These are phyloP conservation scores for Sparus aurata DNA, from an alignment of 2,797 vertebrate genomes.

Conservation along the genomic window DNA sequence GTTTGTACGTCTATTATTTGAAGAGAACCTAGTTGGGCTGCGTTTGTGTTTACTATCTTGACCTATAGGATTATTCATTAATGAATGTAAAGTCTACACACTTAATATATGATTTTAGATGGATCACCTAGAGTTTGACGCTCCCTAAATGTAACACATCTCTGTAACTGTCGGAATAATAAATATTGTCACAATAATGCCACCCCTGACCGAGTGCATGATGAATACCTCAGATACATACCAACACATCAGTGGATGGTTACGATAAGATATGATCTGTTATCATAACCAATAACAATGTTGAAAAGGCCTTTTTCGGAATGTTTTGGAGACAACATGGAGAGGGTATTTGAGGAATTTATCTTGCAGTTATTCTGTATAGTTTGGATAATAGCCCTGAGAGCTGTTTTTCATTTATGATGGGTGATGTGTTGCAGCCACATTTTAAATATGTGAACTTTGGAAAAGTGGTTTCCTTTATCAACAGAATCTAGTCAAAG, in stretches of 20 bases:
- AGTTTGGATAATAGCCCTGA: conserved; percentile 28
- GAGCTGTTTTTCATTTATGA: neutral
- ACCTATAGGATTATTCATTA: conserved; percentile 53
- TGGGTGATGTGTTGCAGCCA: neutral
- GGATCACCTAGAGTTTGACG: conserved; percentile 40
- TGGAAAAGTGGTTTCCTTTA: neutral
- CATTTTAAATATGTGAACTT: neutral
- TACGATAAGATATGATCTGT: conserved; percentile 13
- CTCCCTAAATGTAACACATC: conserved; percentile 56
- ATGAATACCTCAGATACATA: conserved; percentile 36
- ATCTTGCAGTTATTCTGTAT: conserved; percentile 16
- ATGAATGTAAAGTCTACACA: conserved; percentile 76
- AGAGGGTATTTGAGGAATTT: conserved; percentile 20
- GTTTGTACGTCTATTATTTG: conserved; percentile 50
- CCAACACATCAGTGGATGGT: conserved; percentile 11
- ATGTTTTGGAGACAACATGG: neutral
- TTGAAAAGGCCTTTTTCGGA: neutral
- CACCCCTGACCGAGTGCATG: conserved; percentile 31
- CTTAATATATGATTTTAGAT: conserved; percentile 43
- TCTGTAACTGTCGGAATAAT: conserved; percentile 64
- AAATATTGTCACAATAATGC: conserved; percentile 56
- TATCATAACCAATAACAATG: conserved; percentile 3
- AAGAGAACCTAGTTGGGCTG: conserved; percentile 29
- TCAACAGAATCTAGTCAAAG: neutral
- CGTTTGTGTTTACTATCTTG: conserved; percentile 43